phyloP scores from a whole-genome alignment of 1,140 invertebrate species.

The Pseudomyrmex sp. region DNA sequence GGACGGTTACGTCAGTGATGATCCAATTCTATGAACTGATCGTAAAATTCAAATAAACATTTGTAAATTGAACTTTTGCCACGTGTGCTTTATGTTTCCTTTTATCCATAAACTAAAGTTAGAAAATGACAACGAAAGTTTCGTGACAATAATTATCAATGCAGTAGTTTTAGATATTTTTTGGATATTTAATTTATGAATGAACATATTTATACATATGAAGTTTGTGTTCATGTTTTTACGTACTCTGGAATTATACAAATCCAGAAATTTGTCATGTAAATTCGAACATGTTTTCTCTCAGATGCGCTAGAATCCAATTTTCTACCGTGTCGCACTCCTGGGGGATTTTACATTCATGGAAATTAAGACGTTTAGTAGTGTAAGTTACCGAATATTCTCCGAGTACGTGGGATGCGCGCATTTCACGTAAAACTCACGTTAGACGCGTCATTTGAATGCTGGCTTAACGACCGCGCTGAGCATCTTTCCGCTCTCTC shows the following conservation, averaged over 20 bases:
- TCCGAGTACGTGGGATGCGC: conserved; percentile 12
- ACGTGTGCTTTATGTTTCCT: background rate
- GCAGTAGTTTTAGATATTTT: background rate
- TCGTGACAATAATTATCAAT: background rate
- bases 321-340: conserved; percentile 26
- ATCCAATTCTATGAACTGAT: conserved; percentile 9
- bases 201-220: background rate
- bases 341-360: conserved; percentile 14
- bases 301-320: conserved; percentile 6
- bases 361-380: conserved; percentile 37
- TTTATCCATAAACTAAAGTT: background rate
- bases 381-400: conserved; percentile 23
- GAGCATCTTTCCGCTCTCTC: conserved; percentile 45
- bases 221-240: background rate
- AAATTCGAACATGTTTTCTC: conserved; percentile 2
- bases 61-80: background rate
- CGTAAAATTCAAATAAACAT: conserved; percentile 9
- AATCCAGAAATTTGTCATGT: background rate
- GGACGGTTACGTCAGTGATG: background rate
- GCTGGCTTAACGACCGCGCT: conserved; percentile 25
- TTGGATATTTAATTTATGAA: background rate
- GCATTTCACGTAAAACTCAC: conserved; percentile 27
- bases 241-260: too few relatives aligned
- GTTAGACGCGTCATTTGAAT: conserved; percentile 33
- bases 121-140: background rate